Evolutionary conservation across 2,888 invertebrate species (phyloP).

Genomic region (Drosophila demipolita): DNA sequence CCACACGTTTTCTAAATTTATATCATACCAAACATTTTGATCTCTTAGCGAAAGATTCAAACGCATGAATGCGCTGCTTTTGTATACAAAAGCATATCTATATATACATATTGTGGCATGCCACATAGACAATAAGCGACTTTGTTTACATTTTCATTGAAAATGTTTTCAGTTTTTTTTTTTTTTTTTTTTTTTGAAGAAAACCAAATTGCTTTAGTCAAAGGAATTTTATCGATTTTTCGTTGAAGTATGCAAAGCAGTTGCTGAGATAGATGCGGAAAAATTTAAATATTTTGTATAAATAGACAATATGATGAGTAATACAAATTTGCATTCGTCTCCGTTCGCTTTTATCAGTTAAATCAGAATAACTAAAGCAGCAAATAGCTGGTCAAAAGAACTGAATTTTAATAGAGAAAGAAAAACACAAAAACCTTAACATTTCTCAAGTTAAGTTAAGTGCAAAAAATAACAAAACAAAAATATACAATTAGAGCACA

Average conservation of each 20-base stretch:
- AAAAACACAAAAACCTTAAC: neutral
- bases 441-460: neutral
- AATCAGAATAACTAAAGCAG: neutral
- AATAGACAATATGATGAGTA: constrained; percentile 4
- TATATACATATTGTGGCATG: constrained; percentile 37
- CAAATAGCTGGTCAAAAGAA: constrained; percentile 5
- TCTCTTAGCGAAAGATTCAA: constrained; percentile 9
- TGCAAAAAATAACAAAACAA: neutral
- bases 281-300: neutral
- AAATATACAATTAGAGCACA: neutral
- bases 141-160: constrained; percentile 42
- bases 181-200: neutral
- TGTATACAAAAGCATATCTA: constrained; percentile 43
- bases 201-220: neutral
- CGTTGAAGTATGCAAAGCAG: constrained; percentile 9
- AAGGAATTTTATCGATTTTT: constrained; percentile 17
- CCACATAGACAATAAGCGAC: constrained; percentile 42
- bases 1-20: constrained; percentile 4
- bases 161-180: constrained; percentile 17
- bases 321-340: neutral
- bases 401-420: neutral
- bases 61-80: constrained; percentile 37
- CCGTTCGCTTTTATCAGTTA: constrained; percentile 4
- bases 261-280: neutral
- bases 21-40: neutral